Percentiles rank a stretch among this genome's conserved stretches.
phyloP scores from a whole-genome alignment of 1,140 invertebrate species.

The Pseudomyrmex cubaensis region DNA sequence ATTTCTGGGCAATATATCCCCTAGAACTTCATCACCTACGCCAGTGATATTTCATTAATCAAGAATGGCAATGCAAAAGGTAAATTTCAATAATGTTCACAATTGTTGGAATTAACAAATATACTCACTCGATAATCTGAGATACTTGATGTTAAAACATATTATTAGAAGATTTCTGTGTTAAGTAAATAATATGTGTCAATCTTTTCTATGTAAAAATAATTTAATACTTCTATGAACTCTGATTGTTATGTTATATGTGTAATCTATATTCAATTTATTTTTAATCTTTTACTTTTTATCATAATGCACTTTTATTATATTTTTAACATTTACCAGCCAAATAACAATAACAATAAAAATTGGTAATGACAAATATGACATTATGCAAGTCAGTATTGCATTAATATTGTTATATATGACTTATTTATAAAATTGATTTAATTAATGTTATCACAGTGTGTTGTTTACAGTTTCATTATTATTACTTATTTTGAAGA shows the following conservation, averaged over 20 bases:
- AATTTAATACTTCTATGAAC: slow-evolving; percentile 3
- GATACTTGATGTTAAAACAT: slow-evolving; percentile 37
- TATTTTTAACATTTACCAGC: slow-evolving; percentile 8
- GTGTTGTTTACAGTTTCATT: not conserved
- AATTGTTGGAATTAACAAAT: slow-evolving; percentile 67
- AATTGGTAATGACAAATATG: slow-evolving; percentile 25
- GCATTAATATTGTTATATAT: slow-evolving; percentile 59
- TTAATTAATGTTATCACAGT: not conserved
- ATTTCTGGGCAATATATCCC: slow-evolving; percentile 69
- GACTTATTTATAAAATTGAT: not conserved
- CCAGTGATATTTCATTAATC: slow-evolving; percentile 73
- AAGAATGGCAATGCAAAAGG: slow-evolving; percentile 81
- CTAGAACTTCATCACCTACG: slow-evolving; percentile 74
- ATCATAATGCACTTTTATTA: slow-evolving; percentile 26
- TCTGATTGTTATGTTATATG: slow-evolving; percentile 27
- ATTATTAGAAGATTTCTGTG: slow-evolving; percentile 62
- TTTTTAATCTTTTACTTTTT: slow-evolving; percentile 39
- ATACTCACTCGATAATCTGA: slow-evolving; percentile 62
- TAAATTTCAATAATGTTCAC: slow-evolving; percentile 73
- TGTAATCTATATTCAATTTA: slow-evolving; percentile 28
- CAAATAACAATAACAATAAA: slow-evolving; percentile 10
- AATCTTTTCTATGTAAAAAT: slow-evolving; percentile 33
- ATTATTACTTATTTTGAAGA: slow-evolving; percentile 20
- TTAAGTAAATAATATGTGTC: slow-evolving; percentile 60
- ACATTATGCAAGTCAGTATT: slow-evolving; percentile 74